Base-by-base conservation (phyloP, 1,140 invertebrate species). In the Phymorhynchus buccinoides region DNA sequence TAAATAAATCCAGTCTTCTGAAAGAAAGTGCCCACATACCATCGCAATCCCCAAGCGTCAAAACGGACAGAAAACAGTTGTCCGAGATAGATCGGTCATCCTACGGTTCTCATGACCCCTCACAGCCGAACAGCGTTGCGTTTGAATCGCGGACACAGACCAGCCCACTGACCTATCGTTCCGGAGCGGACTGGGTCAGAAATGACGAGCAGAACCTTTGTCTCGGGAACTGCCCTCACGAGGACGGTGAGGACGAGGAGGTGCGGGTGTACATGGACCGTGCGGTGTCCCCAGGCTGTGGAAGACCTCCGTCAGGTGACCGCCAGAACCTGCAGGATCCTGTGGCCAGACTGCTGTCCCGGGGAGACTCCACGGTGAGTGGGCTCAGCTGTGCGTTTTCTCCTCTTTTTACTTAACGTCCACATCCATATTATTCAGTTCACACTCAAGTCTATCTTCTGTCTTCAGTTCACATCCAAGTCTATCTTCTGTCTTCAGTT, bases 311-410 rank as follows among this genome's bases (percentile, higher is more conserved):
- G 12, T 39, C 81, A 6, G 14, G 81, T 18, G 81, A 83, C 48
- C 52, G 84, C 14, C 73, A 44, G 30, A 78, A 71, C 32, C 78
- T 41, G 41, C 41, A 56, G 9, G 86, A 88, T 39, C 88, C 88
- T 48, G 88, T 88, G 41, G 86, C 88, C 12, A 85, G n/a, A 39
- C 75, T 86, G 32, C 80, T 88, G 32, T 62, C 42, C 18, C 81
- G 87, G n/a, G 88, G 88, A n/a, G 88, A 88, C 84, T 82, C 87
- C 71, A 86, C 85, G 88, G 88, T 88, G 81, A 83, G 86, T 71
- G 48, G 42, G 18, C 32, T 42, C 6, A 1, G 12, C 41, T 12
- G 12, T 78, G 12, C n/a, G 27, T 62, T 7, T n/a, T 41, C 9
- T n/a, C n/a, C 27, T 27, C n/a, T n/a, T n/a, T n/a, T n/a, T n/a